These are phyloP conservation scores for Pseudobourletiella spinata DNA, from an alignment of 1,140 invertebrate genomes.

Conservation along the genomic window DNA sequence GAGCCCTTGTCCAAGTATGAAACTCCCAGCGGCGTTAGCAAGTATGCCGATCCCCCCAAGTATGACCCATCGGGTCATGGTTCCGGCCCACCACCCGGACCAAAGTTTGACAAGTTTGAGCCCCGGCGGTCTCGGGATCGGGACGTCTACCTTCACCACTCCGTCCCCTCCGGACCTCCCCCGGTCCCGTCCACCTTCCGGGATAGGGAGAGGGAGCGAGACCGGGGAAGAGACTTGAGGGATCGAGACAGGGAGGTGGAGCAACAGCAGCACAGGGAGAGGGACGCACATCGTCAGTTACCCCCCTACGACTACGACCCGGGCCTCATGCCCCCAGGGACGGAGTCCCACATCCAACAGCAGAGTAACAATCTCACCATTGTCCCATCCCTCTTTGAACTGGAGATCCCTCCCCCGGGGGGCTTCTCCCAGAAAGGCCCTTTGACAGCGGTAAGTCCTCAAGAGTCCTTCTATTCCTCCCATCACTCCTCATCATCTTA, in stretches of 20 bases:
- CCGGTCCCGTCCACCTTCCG: background rate
- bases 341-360: background rate
- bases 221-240: background rate
- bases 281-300: background rate
- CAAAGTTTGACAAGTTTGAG: background rate
- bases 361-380: background rate
- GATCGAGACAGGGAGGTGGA: background rate
- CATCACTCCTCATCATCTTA: background rate
- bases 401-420: slow-evolving; percentile 14
- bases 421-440: background rate
- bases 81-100: background rate
- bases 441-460: background rate
- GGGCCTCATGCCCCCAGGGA: slow-evolving; percentile 13
- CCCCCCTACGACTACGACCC: slow-evolving; percentile 16
- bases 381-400: slow-evolving; percentile 26
- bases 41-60: background rate
- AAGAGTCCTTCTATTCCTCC: background rate
- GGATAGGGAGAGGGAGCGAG: background rate
- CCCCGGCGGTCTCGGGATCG: background rate
- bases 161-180: background rate
- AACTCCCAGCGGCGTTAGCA: background rate
- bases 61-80: background rate
- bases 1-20: background rate
- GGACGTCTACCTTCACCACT: background rate
- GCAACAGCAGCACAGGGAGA: background rate